These are phyloP conservation scores for Procambarus virginalis DNA, from an alignment of 1,140 invertebrate genomes.

Conservation along the genomic window DNA sequence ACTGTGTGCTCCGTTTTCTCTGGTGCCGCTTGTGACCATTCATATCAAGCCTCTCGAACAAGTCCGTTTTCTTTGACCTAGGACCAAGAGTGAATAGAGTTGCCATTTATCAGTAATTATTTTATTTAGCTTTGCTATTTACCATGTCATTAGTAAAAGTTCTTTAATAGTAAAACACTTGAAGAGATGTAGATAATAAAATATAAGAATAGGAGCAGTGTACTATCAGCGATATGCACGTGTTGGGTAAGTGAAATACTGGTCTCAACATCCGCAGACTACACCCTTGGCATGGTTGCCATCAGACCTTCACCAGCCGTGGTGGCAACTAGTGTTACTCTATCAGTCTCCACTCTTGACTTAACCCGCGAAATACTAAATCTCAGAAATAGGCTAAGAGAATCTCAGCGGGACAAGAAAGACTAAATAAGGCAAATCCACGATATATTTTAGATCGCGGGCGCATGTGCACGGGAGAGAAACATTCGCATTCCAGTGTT, in stretches of 20 bases:
- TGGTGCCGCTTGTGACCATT: not conserved
- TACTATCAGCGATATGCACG: not conserved
- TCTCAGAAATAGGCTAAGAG: not conserved
- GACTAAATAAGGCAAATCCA: not conserved
- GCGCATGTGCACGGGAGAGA: slow-evolving; percentile 20
- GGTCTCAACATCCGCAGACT: not conserved
- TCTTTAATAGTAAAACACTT: too few species aligned
- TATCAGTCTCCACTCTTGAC: not conserved
- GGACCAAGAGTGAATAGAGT: not conserved
- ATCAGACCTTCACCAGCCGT: not conserved
- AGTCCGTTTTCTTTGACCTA: not conserved
- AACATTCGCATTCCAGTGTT: slow-evolving; percentile 58
- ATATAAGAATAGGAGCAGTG: not conserved
- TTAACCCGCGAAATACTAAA: not conserved
- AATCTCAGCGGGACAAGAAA: not conserved
- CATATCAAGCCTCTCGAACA: not conserved
- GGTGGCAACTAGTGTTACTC: not conserved
- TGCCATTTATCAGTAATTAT: not conserved
- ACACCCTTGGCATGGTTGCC: not conserved
- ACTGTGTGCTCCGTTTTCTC: not conserved
- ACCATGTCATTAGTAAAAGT: not conserved
- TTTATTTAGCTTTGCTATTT: not conserved
- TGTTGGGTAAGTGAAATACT: not conserved
- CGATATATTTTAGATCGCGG: slow-evolving; percentile 32
- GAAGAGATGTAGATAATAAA: too few species aligned